Base-by-base conservation (phyloP, 2,797 vertebrate species). In the Danio kyathit region DNA sequence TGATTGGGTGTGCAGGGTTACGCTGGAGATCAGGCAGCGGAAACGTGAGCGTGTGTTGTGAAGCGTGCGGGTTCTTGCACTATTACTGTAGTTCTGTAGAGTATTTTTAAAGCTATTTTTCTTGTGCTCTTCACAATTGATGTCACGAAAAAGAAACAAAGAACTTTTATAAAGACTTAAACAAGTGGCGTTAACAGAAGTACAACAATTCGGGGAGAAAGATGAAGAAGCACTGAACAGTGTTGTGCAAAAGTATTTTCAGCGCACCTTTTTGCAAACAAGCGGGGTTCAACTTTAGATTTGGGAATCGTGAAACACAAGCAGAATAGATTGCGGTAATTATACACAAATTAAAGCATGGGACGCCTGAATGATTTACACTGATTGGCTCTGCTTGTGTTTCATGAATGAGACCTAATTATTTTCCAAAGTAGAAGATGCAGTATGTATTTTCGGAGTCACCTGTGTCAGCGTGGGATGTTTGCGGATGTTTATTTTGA, bases 61-160 rank as follows among this genome's bases (percentile, higher is more conserved):
- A 82, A 9, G 70, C 64, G 60, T 64, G 59, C 6, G 88, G 82
- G 87, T 89, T 79, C 72, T 86, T 86, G 88, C 82, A 81, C 74
- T 76, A 41, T 86, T 86, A 84, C 88, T 66, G 90, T 93, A 87
- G 87, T 89, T 88, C 90, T 93, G 91, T 93, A 91, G 85, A 86
- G 87, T 86, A 90, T 92, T 90, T 89, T 92, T 90, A 72, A 59
- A 80, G 89, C 82, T 91, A 91, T 93, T 92, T 92, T 92, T 89
- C 88, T 90, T 84, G 90, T 91, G 89, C 86, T 82, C 79, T 84
- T 90, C 88, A 86, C 69, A 72, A 88, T 81, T 78, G 78, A 90
- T 89, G 85, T 87, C 82, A 89, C 80, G 75, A 88, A 86, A 89
- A 88, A 29, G 64, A 81, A 79, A 19, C 46, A 21, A 72, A 57